A percentile compares a stretch with the other conserved stretches of the same genome.
Evolutionary conservation across 2,113 vertebrate genomes (phyloP).

Genomic region (Macrotus californicus): DNA sequence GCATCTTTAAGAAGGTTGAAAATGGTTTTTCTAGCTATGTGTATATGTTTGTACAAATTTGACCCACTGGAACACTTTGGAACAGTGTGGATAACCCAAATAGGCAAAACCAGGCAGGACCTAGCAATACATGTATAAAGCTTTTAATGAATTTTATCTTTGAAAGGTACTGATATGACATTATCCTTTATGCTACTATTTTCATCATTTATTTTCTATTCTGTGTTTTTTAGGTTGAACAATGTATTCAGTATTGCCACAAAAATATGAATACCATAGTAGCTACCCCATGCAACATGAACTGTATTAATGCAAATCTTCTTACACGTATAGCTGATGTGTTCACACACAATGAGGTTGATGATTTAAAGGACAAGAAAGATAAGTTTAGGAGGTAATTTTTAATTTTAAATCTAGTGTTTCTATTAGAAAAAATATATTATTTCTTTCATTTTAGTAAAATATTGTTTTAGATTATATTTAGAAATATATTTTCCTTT

Average conservation of each 20-base stretch:
- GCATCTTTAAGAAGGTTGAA: not conserved
- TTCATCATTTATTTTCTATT: constrained; percentile 29
- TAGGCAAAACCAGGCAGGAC: not conserved
- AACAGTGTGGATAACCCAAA: not conserved
- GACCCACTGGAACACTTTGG: not conserved
- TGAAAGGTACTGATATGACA: not conserved
- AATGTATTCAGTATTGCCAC: constrained; percentile 94
- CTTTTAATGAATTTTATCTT: constrained; percentile 28
- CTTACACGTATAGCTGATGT: constrained; percentile 89
- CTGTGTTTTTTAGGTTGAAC: constrained; percentile 88
- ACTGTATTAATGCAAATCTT: constrained; percentile 96
- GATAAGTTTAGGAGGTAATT: constrained; percentile 97
- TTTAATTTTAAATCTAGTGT: constrained; percentile 36
- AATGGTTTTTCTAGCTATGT: not conserved
- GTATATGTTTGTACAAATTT: not conserved
- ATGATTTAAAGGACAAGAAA: constrained; percentile 96
- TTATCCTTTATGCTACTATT: constrained; percentile 22
- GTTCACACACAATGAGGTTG: constrained; percentile 93
- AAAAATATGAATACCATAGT: constrained; percentile 96
- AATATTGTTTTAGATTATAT: constrained; percentile 21
- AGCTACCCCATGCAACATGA: constrained; percentile 97
- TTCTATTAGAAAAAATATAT: constrained; percentile 22
- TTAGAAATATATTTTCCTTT: constrained; percentile 27
- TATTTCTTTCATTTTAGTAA: constrained; percentile 43
- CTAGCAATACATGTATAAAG: not conserved